phyloP scores from a whole-genome alignment of 2,888 invertebrate species.

The Trachelus tabidus region DNA sequence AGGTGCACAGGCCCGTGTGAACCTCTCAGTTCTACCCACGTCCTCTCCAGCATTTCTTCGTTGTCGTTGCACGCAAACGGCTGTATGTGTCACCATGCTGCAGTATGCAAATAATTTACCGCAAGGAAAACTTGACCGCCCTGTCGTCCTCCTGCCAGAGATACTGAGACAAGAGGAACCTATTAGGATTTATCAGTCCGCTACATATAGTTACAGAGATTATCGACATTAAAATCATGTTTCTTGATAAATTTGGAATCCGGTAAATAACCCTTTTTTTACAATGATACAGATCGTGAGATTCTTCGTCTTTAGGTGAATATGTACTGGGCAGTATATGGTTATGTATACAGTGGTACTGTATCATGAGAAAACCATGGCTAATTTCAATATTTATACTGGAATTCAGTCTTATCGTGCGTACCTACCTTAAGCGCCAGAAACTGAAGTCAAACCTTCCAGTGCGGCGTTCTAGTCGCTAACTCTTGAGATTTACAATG shows the following conservation, averaged over 20 bases:
- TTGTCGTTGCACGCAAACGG: slow-evolving; percentile 45
- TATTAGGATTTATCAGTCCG: slow-evolving; percentile 31
- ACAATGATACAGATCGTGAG: neutral
- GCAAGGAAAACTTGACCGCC: slow-evolving; percentile 25
- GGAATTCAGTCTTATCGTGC: slow-evolving; percentile 37
- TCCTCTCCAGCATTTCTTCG: slow-evolving; percentile 41
- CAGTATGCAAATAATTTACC: slow-evolving; percentile 37
- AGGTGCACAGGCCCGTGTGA: slow-evolving; percentile 35
- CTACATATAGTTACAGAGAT: slow-evolving; percentile 15
- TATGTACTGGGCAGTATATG: neutral
- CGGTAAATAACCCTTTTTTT: neutral
- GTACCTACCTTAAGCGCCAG: slow-evolving; percentile 4
- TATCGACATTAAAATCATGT: neutral
- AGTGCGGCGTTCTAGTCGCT: slow-evolving; percentile 30
- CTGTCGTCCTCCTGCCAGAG: slow-evolving; percentile 33
- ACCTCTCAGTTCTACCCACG: slow-evolving; percentile 29
- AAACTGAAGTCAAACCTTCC: slow-evolving; percentile 16
- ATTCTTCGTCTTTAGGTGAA: neutral
- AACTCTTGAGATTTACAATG: slow-evolving; percentile 62
- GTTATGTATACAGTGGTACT: neutral
- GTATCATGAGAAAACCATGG: slow-evolving; percentile 39
- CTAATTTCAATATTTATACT: slow-evolving; percentile 54
- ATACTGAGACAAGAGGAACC: slow-evolving; percentile 30
- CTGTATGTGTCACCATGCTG: slow-evolving; percentile 31
- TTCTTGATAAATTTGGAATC: neutral